Evolutionary conservation across 2,888 invertebrate genomes (phyloP).

Genomic region (Drosophila melanosoma): DNA sequence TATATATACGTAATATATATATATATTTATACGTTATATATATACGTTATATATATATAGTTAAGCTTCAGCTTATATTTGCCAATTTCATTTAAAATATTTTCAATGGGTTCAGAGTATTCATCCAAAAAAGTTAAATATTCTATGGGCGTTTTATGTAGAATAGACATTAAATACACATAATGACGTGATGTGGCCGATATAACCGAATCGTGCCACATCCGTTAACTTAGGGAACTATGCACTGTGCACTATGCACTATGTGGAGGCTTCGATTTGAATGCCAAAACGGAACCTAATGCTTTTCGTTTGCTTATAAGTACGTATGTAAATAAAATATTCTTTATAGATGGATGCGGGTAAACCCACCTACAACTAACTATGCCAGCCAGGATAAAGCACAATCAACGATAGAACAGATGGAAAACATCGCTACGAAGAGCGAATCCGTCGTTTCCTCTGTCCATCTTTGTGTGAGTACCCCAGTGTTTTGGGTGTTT

Average conservation of each 20-base stretch:
- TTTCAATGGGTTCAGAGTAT: constrained; percentile 1
- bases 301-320: constrained; percentile 18
- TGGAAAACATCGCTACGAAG: not conserved
- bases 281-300: constrained; percentile 21
- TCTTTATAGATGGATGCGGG: constrained; percentile 1
- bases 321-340: constrained; percentile 9
- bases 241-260: constrained; percentile 3
- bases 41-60: not conserved
- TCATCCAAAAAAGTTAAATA: constrained; percentile 1
- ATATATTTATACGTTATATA: too few species aligned
- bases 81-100: not conserved
- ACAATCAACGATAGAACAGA: not conserved
- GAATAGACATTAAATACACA: constrained; percentile 29
- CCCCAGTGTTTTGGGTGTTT: not conserved
- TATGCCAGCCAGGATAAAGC: not conserved
- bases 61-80: not conserved
- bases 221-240: constrained; percentile 24
- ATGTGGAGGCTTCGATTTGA: constrained; percentile 9
- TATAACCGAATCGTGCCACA: not conserved
- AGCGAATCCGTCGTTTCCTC: not conserved
- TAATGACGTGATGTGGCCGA: constrained; percentile 8
- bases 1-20: too few species aligned
- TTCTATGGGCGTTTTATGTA: constrained; percentile 23
- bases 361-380: constrained; percentile 19
- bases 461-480: not conserved